These are phyloP conservation scores for Ahaetulla prasina DNA, from an alignment of 2,113 vertebrate species.

Conservation along the genomic window DNA sequence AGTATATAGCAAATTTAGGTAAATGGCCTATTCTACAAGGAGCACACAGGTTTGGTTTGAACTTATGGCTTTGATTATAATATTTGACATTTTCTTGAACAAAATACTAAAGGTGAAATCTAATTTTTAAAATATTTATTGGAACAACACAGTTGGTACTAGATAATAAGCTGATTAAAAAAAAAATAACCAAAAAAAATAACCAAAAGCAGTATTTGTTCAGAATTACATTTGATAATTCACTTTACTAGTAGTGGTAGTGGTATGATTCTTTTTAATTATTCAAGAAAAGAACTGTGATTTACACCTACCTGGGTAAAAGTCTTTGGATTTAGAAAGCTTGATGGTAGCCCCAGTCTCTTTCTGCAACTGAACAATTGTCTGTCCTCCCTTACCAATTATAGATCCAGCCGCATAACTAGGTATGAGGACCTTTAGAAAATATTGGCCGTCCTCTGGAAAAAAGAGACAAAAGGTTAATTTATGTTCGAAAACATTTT, in stretches of 20 bases:
- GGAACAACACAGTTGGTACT: constrained; percentile 11
- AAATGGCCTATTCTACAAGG: constrained; percentile 73
- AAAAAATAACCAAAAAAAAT: too few relatives aligned
- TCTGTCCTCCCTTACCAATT: constrained; percentile 89
- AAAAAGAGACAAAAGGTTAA: constrained; percentile 73
- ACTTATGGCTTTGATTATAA: constrained; percentile 67
- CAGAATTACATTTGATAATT: constrained; percentile 39
- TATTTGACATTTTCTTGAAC: constrained; percentile 66
- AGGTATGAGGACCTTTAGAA: constrained; percentile 90
- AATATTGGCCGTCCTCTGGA: constrained; percentile 88
- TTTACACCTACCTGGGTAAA: constrained; percentile 84
- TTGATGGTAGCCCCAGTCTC: constrained; percentile 88
- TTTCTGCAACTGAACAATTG: constrained; percentile 88
- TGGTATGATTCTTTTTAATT: constrained; percentile 35
- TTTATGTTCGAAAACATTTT: constrained; percentile 46
- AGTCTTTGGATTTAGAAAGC: constrained; percentile 90
- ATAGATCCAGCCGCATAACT: constrained; percentile 91
- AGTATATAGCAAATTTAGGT: constrained; percentile 74
- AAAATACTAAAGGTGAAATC: constrained; percentile 43
- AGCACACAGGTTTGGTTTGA: constrained; percentile 41
- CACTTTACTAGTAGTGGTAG: constrained; percentile 38
- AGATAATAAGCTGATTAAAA: neutral
- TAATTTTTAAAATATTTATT: constrained; percentile 45
- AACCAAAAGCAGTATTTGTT: constrained; percentile 39
- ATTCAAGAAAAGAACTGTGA: constrained; percentile 21